Evolutionary conservation across 1,140 invertebrate genomes (phyloP).

Genomic region (Listronotus bonariensis): DNA sequence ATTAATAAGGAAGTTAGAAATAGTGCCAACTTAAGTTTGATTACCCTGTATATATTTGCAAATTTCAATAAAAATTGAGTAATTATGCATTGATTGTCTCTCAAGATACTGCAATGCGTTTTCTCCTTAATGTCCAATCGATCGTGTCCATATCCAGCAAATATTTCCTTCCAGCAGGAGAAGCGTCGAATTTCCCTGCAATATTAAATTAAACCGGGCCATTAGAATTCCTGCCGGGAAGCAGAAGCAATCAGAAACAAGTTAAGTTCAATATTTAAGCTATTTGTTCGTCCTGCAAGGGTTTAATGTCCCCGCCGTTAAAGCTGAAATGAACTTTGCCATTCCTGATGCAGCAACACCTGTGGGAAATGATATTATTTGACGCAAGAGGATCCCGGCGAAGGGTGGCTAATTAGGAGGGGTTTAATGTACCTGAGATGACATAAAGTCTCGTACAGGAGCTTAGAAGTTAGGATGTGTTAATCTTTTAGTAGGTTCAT

Average conservation of each 20-base stretch:
- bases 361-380: slow-evolving; percentile 40
- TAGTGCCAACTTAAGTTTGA: too few relatives aligned
- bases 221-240: slow-evolving; percentile 30
- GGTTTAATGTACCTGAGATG: not conserved
- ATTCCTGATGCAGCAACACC: slow-evolving; percentile 39
- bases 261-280: slow-evolving; percentile 46
- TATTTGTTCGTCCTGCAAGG: slow-evolving; percentile 42
- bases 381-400: not conserved
- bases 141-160: slow-evolving; percentile 10
- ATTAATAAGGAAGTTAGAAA: too few relatives aligned
- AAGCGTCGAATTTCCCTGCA: slow-evolving; percentile 8
- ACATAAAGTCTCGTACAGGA: not conserved
- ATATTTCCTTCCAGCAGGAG: slow-evolving; percentile 13
- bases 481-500: too few relatives aligned
- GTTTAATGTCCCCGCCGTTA: slow-evolving; percentile 38
- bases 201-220: slow-evolving; percentile 21
- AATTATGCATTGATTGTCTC: too few relatives aligned
- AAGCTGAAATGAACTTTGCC: slow-evolving; percentile 41
- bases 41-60: too few relatives aligned
- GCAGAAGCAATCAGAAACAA: slow-evolving; percentile 41
- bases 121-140: not conserved
- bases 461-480: too few relatives aligned
- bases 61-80: too few relatives aligned
- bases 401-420: not conserved
- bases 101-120: slow-evolving; percentile 1